Base-by-base conservation (phyloP, 2,888 invertebrate genomes). In the Cyaniris semiargus region DNA sequence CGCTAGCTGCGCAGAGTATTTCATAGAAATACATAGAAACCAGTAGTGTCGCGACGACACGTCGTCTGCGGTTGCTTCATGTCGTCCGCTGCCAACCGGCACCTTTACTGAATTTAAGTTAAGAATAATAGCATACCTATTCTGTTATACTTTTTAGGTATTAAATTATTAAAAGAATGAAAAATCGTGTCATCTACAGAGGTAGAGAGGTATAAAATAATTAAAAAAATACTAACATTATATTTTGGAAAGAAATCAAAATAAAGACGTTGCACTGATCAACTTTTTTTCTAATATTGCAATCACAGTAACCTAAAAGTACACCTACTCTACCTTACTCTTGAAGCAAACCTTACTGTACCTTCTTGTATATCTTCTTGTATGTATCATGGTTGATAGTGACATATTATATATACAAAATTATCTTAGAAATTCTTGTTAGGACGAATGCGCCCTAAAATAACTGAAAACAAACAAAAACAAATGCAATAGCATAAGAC, bases 401-500 rank as follows among this genome's bases (percentile, higher is more conserved):
- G 18, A 53, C 53, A 15, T 66, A n/a, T n/a, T n/a, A n/a, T n/a
- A n/a, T n/a, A 66, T 66, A 66, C 1, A 66, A 15, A 66, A 4
- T 15, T 31, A 31, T 27, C 27, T 27, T 66, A 27, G 60, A 60
- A 23, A 27, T 31, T 15, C 66, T 31, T 27, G 66, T 66, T 31
- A 66, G 66, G 66, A 31, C 66, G 31, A 31, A 18, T 75, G 44
- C 48, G 31, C 53, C 21, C 53, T 18, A 31, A 56, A 66, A 38
- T 77, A 77, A 74, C 53, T 60, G 38, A 79, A 76, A 76, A 80
- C 79, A 80, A 78, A 79, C 77, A 44, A 76, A 77, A 78, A 77
- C 75, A 38, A 78, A 79, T 79, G 78, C 78, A 81, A 80, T 78
- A 81, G 79, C 77, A 79, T 79, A 76, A 77, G 75, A 78, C 80